Evolutionary conservation across 2,113 vertebrate genomes (phyloP), one percentile per base, ranked within the genome.

Genomic region (Austrofundulus limnaeus): DNA sequence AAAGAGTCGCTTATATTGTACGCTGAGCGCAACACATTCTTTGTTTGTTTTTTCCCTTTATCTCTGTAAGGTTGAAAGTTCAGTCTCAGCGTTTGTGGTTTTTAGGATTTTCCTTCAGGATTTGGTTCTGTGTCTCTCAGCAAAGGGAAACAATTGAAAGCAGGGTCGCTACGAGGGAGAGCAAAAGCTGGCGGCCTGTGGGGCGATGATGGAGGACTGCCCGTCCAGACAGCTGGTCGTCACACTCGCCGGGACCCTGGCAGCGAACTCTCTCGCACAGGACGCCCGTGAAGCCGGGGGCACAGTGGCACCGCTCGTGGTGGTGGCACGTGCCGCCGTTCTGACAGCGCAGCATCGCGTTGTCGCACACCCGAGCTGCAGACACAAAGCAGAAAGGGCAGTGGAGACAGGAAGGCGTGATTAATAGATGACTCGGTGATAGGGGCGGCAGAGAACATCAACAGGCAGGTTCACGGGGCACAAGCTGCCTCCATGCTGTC

Each of bases 261-360:
- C 97, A 98, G 20, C 82, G 90, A 13, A 81, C 65, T 82, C 94
- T 94, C 91, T 98, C 95, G 0, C 97, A 99, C 48, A 96, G 88
- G 80, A 98, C 84, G 68, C 97, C 97, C 0, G 90, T 94, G 90
- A 95, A 99, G 28, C 94, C 93, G 0, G 93, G 83, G 0, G 94
- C 92, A 78, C 97, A 99, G 72, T 91, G 92, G 89, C 97, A 98
- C 1, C 93, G 92, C 87, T 94, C 89, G 21, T 97, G 94, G 89
- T 96, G 95, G 87, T 95, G 91, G 87, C 97, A 99, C 0, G 94
- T 94, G 14, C 97, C 97, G 2, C 96, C 97, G 2, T 99, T 99
- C 92, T 97, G 95, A 91, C 97, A 99, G 55, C 94, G 96, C 83
- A 94, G 93, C 28, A 99, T 92, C 0, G 96, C 92, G 1, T 97